These are phyloP conservation scores for Sebastes steindachneri DNA, from an alignment of 2,797 vertebrate genomes.

Conservation along the genomic window DNA sequence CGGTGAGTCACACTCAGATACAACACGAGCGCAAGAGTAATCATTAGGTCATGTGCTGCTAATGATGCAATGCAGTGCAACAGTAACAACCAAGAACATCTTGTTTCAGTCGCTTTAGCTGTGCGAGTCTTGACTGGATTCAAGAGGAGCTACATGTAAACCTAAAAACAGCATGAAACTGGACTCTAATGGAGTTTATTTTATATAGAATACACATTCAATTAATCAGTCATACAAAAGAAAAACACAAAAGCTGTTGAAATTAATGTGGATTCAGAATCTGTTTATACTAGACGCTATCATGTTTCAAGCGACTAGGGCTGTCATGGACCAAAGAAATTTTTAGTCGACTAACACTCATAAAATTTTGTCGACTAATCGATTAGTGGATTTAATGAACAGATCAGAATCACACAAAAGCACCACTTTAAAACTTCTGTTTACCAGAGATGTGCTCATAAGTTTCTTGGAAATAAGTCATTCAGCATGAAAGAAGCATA, in stretches of 20 bases:
- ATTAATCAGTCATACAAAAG: background rate
- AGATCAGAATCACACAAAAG: background rate
- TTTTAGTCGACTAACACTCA: too few relatives aligned
- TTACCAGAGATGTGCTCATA: too few relatives aligned
- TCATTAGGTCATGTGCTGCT: constrained; percentile 49
- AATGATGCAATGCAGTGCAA: constrained; percentile 61
- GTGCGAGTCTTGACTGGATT: background rate
- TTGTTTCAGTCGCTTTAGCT: constrained; percentile 9
- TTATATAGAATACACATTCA: background rate
- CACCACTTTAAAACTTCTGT: too few relatives aligned
- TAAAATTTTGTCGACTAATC: too few relatives aligned
- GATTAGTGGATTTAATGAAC: too few relatives aligned
- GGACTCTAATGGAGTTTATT: background rate
- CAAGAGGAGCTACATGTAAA: background rate
- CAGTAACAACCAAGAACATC: constrained; percentile 37
- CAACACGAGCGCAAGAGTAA: constrained; percentile 15
- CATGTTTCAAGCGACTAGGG: background rate
- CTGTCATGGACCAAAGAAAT: too few relatives aligned
- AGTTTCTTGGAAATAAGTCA: too few relatives aligned
- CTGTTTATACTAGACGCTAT: background rate
- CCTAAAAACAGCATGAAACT: background rate
- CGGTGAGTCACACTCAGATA: constrained; percentile 39
- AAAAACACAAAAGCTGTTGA: background rate
- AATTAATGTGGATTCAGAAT: background rate
- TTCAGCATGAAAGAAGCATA: too few relatives aligned